Conservation (phyloP, 2,797 vertebrate species). For the Odontamblyopus rebecca region DNA sequence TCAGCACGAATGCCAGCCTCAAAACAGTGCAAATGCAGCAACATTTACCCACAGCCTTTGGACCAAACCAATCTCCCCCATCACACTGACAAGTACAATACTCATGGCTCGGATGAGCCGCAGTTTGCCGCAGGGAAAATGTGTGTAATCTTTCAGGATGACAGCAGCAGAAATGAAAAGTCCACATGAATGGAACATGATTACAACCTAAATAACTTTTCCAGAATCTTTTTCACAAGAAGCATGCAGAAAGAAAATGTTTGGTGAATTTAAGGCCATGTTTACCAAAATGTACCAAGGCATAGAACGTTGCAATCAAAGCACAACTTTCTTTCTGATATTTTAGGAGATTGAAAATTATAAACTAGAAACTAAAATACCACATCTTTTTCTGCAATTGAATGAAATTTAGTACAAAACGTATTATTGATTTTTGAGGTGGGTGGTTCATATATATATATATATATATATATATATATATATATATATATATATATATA, state of each 20-base stretch:
- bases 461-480: no score
- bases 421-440: no score
- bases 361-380: background rate
- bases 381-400: background rate
- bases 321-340: background rate
- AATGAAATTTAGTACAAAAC: no score
- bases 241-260: constrained; percentile 4
- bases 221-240: constrained; percentile 6
- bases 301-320: background rate
- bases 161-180: constrained; percentile 1
- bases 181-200: constrained; percentile 7
- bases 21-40: constrained; percentile 1
- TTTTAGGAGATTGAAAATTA: background rate
- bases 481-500: no score
- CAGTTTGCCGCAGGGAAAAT: constrained; percentile 14
- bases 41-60: constrained; percentile 7
- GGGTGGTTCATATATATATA: no score
- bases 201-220: constrained; percentile 12
- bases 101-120: constrained; percentile 5
- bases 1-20: constrained; percentile 24
- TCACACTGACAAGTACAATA: constrained; percentile 22
- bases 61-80: constrained; percentile 22
- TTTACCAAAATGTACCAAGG: constrained; percentile 1
- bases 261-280: background rate
- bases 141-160: constrained; percentile 16